Evolutionary conservation across 2,797 vertebrate genomes (phyloP), one percentile per base, ranked within the genome.

Genomic region (Alauda arvensis): DNA sequence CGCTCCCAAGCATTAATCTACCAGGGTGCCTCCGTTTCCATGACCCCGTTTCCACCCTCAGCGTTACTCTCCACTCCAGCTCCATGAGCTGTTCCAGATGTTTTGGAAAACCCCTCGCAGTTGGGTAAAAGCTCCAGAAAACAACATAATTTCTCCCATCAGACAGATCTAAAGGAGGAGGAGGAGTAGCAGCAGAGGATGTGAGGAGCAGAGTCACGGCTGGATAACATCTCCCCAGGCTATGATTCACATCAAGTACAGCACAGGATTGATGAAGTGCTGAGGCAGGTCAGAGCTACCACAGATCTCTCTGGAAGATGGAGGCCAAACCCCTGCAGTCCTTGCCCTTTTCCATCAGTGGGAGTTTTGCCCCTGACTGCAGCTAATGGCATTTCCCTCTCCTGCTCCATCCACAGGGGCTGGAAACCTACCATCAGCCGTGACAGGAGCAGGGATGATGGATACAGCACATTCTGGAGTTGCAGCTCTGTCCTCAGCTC

Each of bases 41-140:
- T 87, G 94, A 94, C 93, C 94, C 83, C 42, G 2, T 87, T 95
- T 94, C 93, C 91, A 95, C 76, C 42, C 94, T 89, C 84, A 83
- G 91, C 1, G 4, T 88, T 77, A 83, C 63, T 40, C 77, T 91
- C 60, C 78, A 65, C 92, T 93, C 81, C 83, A 89, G 77, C 76
- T 62, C 69, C 59, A 40, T 94, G 93, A 96, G 91, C 81, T 92
- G 43, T 96, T 95, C 96, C 96, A 96, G 96, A 96, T 96, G 96
- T 94, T 92, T 93, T 85, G 88, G 83, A 91, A 93, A 90, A 33
- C n/a, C 77, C 80, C 71, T 90, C 82, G 33, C 67, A 74, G 57
- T 86, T 87, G 70, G 75, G 84, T 92, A 65, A 89, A 91, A 82
- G 43, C 85, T 94, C 57, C 60, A 92, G 66, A 90, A 92, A 81